These are phyloP conservation scores for Furnarius figulus DNA, from an alignment of 2,113 vertebrate species.

Conservation along the genomic window DNA sequence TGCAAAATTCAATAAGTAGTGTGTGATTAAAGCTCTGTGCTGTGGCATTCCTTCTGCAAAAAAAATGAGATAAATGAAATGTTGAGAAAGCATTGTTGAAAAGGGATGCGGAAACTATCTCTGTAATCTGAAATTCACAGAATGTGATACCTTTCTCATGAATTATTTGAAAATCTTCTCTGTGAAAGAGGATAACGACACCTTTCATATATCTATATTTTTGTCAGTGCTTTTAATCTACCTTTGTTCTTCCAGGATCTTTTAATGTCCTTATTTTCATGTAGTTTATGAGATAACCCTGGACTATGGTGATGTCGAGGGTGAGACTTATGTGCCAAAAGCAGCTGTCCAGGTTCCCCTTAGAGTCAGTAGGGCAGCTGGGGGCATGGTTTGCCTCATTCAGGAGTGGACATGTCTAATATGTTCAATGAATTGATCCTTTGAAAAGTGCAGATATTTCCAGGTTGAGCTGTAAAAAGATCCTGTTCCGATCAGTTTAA, in stretches of 20 bases:
- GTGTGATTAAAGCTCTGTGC: background rate
- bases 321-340: background rate
- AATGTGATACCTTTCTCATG: background rate
- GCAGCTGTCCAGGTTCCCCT: background rate
- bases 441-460: background rate
- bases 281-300: background rate
- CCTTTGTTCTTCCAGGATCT: background rate
- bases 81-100: background rate
- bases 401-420: background rate
- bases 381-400: background rate
- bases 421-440: background rate
- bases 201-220: background rate
- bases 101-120: background rate
- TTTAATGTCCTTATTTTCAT: background rate
- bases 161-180: background rate
- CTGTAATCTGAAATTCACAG: background rate
- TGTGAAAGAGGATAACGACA: background rate
- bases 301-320: rapidly evolving
- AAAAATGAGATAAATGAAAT: background rate
- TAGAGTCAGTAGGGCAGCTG: background rate
- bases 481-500: background rate
- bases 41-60: background rate
- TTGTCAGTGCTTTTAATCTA: background rate
- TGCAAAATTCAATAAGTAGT: background rate
- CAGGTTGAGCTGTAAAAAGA: background rate